These are phyloP conservation scores for Drosophila sucinea DNA, from an alignment of 1,140 invertebrate species.

Conservation along the genomic window DNA sequence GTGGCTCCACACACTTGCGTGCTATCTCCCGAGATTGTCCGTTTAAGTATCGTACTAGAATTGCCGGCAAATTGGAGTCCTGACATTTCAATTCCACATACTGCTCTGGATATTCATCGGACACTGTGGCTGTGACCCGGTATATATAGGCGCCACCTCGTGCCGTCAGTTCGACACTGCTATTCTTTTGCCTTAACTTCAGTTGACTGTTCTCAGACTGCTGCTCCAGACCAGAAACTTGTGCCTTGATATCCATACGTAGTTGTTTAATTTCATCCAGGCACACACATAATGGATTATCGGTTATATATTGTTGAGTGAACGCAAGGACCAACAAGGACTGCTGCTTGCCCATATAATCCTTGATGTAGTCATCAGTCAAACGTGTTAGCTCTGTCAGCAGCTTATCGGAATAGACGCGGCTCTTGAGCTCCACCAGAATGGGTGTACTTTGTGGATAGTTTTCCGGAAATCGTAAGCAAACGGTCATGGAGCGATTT, in stretches of 20 bases:
- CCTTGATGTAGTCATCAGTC: constrained; percentile 87
- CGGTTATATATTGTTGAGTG: constrained; percentile 87
- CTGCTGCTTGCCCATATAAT: constrained; percentile 86
- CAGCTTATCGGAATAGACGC: constrained; percentile 87
- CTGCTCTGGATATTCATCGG: constrained; percentile 87
- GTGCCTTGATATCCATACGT: constrained; percentile 84
- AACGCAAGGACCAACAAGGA: constrained; percentile 85
- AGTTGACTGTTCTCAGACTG: constrained; percentile 72
- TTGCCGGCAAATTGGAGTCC: constrained; percentile 87
- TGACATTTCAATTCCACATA: constrained; percentile 85
- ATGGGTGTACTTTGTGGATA: constrained; percentile 85
- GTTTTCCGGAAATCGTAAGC: constrained; percentile 87
- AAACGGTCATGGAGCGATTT: constrained; percentile 86
- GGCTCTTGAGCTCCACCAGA: constrained; percentile 90
- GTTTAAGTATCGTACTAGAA: constrained; percentile 86
- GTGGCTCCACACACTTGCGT: constrained; percentile 88
- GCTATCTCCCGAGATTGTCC: constrained; percentile 88
- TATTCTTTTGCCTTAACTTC: constrained; percentile 88
- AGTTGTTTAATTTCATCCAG: constrained; percentile 89
- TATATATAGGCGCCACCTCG: constrained; percentile 86
- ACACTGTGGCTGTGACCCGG: constrained; percentile 85
- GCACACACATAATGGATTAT: constrained; percentile 89
- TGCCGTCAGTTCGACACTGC: constrained; percentile 86
- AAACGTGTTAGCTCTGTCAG: constrained; percentile 86
- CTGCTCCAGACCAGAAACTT: background rate